Evolutionary conservation across 2,888 invertebrate species (phyloP).

Genomic region (Hemithea aestivaria): DNA sequence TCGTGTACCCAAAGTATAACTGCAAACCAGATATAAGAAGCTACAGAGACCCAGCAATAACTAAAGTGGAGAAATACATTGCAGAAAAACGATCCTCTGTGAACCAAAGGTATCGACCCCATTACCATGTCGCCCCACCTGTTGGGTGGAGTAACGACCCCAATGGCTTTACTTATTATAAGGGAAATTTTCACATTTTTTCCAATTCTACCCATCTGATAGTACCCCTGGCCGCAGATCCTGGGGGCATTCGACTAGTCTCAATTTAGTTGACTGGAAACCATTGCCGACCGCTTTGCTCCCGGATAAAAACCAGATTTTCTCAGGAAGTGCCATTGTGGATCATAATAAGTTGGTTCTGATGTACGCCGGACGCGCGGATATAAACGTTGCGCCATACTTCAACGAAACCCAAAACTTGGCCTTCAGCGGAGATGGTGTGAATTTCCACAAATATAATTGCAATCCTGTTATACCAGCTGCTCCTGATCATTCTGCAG

Average conservation of each 20-base stretch:
- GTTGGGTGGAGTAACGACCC: conserved; percentile 80
- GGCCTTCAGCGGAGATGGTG: conserved; percentile 61
- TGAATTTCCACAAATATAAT: conserved; percentile 58
- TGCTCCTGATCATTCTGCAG: conserved; percentile 55
- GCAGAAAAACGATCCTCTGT: conserved; percentile 47
- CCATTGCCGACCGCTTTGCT: conserved; percentile 67
- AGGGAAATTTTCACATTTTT: conserved; percentile 76
- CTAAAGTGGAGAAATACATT: conserved; percentile 57
- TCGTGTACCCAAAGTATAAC: conserved; percentile 28
- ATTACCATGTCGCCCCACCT: conserved; percentile 62
- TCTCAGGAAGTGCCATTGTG: conserved; percentile 69
- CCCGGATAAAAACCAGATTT: conserved; percentile 65
- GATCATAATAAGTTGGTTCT: conserved; percentile 52
- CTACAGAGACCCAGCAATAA: conserved; percentile 28
- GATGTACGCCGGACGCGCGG: conserved; percentile 60
- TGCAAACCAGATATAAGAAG: conserved; percentile 20
- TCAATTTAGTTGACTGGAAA: conserved; percentile 71
- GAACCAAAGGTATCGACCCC: conserved; percentile 54
- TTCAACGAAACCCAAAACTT: conserved; percentile 61
- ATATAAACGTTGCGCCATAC: conserved; percentile 42
- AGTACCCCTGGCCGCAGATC: conserved; percentile 72
- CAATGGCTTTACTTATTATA: conserved; percentile 74
- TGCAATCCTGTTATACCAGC: conserved; percentile 60
- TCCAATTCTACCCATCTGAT: conserved; percentile 73
- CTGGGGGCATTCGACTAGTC: conserved; percentile 73